Evolutionary conservation across 2,797 vertebrate genomes (phyloP), one percentile per base, ranked within the genome.

Genomic region (Cirrhinus molitorella): DNA sequence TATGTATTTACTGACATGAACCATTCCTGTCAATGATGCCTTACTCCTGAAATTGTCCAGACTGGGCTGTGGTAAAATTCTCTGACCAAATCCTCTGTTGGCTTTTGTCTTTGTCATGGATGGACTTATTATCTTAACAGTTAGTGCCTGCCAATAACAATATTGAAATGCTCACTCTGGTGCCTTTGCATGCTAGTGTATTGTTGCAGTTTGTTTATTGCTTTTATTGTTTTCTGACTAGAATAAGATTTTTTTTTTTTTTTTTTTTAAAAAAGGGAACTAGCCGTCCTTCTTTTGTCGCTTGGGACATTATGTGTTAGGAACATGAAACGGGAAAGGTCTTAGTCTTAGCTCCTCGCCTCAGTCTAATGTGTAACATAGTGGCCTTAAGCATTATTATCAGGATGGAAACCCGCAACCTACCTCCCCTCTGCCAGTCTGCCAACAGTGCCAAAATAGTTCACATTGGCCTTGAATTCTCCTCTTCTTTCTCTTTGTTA

Each of bases 11-110:
- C 80, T 19, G 8, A 61, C 86, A 80, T 77, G 85, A 82, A 79
- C 88, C 90, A 92, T 94, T 94, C 91, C 91, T 84, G 34, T 85
- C 80, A 80, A 11, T n/a, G 3, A 72, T 74, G 80, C 83, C 45
- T 79, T 74, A 65, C 14, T 88, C 57, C 81, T 83, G 80, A 51
- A 37, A 8, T 34, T 86, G 72, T 57, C 73, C 31, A 53, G 79
- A n/a, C 43, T 85, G 0, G 13, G 67, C 49, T 75, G 59, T 86
- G 45, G 1, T 83, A 55, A 70, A 34, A 55, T 47, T 83, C 47
- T 80, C 34, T 72, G 79, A 78, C 67, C 55, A 28, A 37, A 73
- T 71, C 67, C 19, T 80, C 19, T 55, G 79, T 63, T 49, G 23
- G 8, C 74, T 63, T 63, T 72, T 47, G 31, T 51, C 43, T 25